Base-by-base conservation (phyloP, 2,888 invertebrate genomes). In the Heliconius ethilla region DNA sequence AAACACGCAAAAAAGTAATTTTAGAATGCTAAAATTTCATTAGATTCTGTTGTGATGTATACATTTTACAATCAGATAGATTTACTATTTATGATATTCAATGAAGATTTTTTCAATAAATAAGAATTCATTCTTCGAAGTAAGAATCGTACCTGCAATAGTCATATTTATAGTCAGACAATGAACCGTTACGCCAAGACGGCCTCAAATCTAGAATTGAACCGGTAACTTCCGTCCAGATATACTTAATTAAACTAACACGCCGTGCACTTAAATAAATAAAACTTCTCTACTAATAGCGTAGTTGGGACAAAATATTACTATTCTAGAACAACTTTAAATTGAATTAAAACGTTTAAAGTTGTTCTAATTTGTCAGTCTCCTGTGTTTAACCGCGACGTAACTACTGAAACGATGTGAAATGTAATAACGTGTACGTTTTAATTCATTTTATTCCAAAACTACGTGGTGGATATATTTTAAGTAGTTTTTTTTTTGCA, bases 311-410 rank as follows among this genome's bases (percentile, higher is more conserved):
- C 40, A n/a, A 40, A 69, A 69, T 69, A 69, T 69, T 40, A 40
- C 40, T 1, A 40, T 37, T 66, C 67, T 40, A n/a, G 22, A 59
- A 13, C 62, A 74, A 45, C 40, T 62, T 40, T 37, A 74, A 74
- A 74, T 74, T 37, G 62, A 74, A 74, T 74, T 40, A 63, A 74
- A 63, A 37, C 74, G 45, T 25, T 62, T 74, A 63, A 3, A 63
- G 40, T 63, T 74, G 62, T 63, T 45, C 74, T 63, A 74, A 74
- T 74, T 74, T 74, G 73, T 74, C 73, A 37, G 55, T 73, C 62
- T n/a, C 25, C 73, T 59, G 18, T 55, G 37, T 59, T 63, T 37
- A 59, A 25, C 62, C 40, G 25, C 62, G 37, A 40, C 18, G 40
- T 18, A 74, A 27, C 40, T 55, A 55, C 55, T 55, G 37, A 11